Evolutionary conservation across 2,888 invertebrate genomes (phyloP), one percentile per base, ranked within the genome.

Genomic region (Acronicta alni): DNA sequence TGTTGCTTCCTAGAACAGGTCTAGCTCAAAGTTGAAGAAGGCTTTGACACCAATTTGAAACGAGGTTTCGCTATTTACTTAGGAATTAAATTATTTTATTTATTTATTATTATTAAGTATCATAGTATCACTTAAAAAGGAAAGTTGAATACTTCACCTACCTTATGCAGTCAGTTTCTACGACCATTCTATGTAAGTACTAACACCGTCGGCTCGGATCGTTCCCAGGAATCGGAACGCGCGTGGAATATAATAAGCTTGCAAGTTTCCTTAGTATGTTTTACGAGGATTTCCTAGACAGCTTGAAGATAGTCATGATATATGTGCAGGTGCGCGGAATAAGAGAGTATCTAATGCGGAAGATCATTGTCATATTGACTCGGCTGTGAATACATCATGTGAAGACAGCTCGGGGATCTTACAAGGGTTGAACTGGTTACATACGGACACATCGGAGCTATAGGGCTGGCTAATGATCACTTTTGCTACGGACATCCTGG

Each of bases 171-270:
- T n/a, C n/a, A n/a, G n/a, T n/a, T n/a, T 26, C 32, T 32, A 14
- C 18, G 7, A 30, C 12, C 32, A 6, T 30, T 32, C 30, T 30
- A 15, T 10, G 18, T 17, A 32, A 10, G 15, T 10, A 16, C 30
- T 17, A 30, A 12, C 10, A 12, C 30, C 12, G 12, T 12, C 12
- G 26, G 7, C 9, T 8, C 39, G 17, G 17, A 17, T 32, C 14
- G 56, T 70, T 71, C 75, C 60, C 72, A 72, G 51, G 44, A 42
- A 43, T 10, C 44, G 15, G 54, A 57, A 44, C 71, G 20, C 44
- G 59, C 45, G 38, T 8, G n/a, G 67, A 63, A 73, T 73, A 63
- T 15, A 6, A 39, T 32, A 53, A 8, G 15, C 43, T 57, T 17
- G 44, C 57, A 37, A 39, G 49, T 47, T 57, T 66, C 57, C 55